Evolutionary conservation across 2,113 vertebrate species (phyloP).

Genomic region (Oreotrochilus melanogaster): DNA sequence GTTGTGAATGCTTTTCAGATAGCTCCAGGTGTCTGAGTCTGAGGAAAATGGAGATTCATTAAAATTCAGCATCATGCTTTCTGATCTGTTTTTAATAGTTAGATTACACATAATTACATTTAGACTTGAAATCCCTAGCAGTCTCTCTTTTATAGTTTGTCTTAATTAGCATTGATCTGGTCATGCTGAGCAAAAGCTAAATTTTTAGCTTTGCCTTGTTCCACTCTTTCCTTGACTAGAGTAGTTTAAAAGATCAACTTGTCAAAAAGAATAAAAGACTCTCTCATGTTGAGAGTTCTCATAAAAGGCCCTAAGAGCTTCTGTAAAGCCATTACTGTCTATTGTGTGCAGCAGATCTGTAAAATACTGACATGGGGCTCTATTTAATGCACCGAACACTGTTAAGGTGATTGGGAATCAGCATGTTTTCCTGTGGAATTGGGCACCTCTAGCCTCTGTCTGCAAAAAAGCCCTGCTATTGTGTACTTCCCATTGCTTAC

Average conservation of each 20-base stretch:
- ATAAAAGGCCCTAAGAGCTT: slow-evolving; percentile 38
- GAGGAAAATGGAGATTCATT: slow-evolving; percentile 1
- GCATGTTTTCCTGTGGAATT: slow-evolving; percentile 40
- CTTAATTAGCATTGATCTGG: slow-evolving; percentile 46
- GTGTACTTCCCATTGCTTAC: neutral
- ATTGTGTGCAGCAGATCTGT: slow-evolving; percentile 25
- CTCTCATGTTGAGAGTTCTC: slow-evolving; percentile 46
- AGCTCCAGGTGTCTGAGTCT: neutral
- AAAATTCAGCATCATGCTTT: neutral
- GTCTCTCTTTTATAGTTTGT: neutral
- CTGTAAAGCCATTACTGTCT: slow-evolving; percentile 10
- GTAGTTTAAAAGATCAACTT: slow-evolving; percentile 56
- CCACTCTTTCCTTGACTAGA: slow-evolving; percentile 4
- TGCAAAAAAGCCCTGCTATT: neutral
- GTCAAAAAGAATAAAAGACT: slow-evolving; percentile 61
- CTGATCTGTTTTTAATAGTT: slow-evolving; percentile 11
- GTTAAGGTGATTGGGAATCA: slow-evolving; percentile 25
- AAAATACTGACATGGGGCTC: slow-evolving; percentile 7
- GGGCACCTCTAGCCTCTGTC: neutral
- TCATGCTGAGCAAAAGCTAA: slow-evolving; percentile 20
- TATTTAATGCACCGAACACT: slow-evolving; percentile 20
- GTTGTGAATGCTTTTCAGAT: neutral
- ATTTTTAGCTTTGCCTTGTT: slow-evolving; percentile 45
- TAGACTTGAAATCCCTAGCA: neutral
- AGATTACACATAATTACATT: slow-evolving; percentile 33